Conservation (phyloP, 2,113 vertebrate species). For the Genyomyrus donnyi region DNA sequence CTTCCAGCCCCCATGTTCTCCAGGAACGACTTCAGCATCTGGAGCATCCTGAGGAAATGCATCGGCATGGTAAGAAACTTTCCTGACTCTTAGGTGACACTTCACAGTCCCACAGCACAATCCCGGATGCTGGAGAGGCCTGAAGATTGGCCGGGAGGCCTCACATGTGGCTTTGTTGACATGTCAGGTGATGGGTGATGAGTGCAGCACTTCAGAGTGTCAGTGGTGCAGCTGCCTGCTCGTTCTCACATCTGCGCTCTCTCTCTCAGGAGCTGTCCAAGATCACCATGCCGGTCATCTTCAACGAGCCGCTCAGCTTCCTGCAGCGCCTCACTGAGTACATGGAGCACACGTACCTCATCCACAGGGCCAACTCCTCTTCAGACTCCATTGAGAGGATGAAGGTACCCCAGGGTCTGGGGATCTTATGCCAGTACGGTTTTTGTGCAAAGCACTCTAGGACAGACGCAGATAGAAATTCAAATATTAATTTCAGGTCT, state of each 20-base stretch:
- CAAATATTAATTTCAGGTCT: neutral
- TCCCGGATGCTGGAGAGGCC: neutral
- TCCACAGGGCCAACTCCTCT: conserved; percentile 76
- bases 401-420: conserved; percentile 69
- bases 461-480: neutral
- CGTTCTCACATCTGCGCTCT: neutral
- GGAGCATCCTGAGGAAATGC: conserved; percentile 97
- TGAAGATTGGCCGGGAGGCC: neutral
- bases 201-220: neutral
- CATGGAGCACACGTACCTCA: conserved; percentile 96
- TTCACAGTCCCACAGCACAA: neutral
- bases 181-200: neutral
- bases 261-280: conserved; percentile 83
- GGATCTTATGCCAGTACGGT: neutral
- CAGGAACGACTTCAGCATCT: conserved; percentile 98
- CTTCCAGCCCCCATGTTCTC: conserved; percentile 97
- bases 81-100: neutral
- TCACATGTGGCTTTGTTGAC: neutral
- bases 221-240: neutral
- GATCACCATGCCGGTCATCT: conserved; percentile 97
- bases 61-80: conserved; percentile 84
- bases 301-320: conserved; percentile 96
- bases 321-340: conserved; percentile 91
- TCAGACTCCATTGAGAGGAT: conserved; percentile 79
- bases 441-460: neutral